Base-by-base conservation (phyloP, 2,888 invertebrate species). In the Romanomermis culicivorax region DNA sequence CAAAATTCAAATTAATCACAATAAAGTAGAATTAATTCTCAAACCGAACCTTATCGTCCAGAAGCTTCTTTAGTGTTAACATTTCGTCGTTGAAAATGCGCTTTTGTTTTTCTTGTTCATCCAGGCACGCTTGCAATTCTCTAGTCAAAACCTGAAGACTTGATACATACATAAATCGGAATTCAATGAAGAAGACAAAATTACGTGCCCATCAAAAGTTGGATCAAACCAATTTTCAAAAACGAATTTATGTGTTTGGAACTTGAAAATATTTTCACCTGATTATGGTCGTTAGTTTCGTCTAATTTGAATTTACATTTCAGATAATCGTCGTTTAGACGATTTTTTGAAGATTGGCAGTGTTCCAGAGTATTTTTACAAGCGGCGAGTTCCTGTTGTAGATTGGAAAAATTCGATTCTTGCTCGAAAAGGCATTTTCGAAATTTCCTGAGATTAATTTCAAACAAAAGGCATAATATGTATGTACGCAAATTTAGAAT, bases 61-160 rank as follows among this genome's bases (percentile, higher is more conserved):
- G 29, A 25, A 49, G 26, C 11, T 7, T 11, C 7, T 49, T 29
- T 11, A 27, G 27, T 4, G 50, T 27, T 27, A 7, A 11, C 3
- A 49, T 27, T 25, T 49, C 50, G 11, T 25, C 23, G 7, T n/a
- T 7, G 27, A n/a, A 27, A 7, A 20, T 11, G 11, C 50, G 26
- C 27, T 49, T 49, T 20, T 11, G 20, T 20, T 49, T 49, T 25
- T 49, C 50, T 27, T 49, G 50, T 29, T 49, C 50, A 3, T 49
- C 50, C 3, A 49, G 4, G 50, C 27, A 25, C 50, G 27, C 3
- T 49, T 49, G 27, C 27, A 49, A 20, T 20, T 49, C 27, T 7
- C 29, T 7, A 7, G 7, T 7, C 50, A 49, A 27, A 11, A 11
- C 29, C 50, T 49, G 23, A 11, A 49, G 29, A 27, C n/a, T n/a